Percentiles rank a stretch among this genome's conserved stretches.
These are phyloP conservation scores for Saccostrea glomerata DNA, from an alignment of 1,140 invertebrate genomes.

Conservation along the genomic window DNA sequence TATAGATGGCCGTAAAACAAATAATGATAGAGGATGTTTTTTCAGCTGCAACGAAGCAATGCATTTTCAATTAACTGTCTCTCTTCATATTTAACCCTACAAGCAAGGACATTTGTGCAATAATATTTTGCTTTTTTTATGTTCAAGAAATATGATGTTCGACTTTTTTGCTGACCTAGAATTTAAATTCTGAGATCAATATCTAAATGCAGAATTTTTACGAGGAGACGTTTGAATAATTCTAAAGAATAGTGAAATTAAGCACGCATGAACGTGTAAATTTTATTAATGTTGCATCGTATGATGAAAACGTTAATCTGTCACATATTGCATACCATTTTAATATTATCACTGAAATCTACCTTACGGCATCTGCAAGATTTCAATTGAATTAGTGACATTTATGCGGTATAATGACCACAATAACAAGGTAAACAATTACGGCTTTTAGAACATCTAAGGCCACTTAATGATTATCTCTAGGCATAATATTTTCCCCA, in stretches of 20 bases:
- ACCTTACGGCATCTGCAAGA: background rate
- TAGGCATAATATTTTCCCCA: background rate
- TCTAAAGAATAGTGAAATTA: background rate
- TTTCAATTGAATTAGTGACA: background rate
- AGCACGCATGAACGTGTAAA: background rate
- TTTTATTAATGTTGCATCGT: constrained; percentile 6
- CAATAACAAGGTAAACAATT: background rate
- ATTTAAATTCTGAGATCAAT: background rate
- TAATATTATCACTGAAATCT: background rate
- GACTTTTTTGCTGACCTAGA: constrained; percentile 9
- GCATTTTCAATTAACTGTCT: constrained; percentile 13
- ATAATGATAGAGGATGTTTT: constrained; percentile 4
- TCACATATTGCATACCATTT: background rate
- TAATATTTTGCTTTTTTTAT: background rate
- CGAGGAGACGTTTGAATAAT: background rate
- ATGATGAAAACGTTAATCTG: background rate
- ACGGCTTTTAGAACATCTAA: constrained; percentile 5
- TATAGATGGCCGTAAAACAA: constrained; percentile 30
- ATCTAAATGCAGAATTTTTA: background rate
- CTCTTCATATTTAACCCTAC: background rate
- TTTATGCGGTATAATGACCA: constrained; percentile 13
- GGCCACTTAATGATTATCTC: background rate
- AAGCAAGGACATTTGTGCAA: constrained; percentile 21
- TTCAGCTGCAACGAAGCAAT: constrained; percentile 4
- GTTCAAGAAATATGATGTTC: background rate